These are phyloP conservation scores for Plagiodera versicolora DNA, from an alignment of 2,888 invertebrate species.

Conservation along the genomic window DNA sequence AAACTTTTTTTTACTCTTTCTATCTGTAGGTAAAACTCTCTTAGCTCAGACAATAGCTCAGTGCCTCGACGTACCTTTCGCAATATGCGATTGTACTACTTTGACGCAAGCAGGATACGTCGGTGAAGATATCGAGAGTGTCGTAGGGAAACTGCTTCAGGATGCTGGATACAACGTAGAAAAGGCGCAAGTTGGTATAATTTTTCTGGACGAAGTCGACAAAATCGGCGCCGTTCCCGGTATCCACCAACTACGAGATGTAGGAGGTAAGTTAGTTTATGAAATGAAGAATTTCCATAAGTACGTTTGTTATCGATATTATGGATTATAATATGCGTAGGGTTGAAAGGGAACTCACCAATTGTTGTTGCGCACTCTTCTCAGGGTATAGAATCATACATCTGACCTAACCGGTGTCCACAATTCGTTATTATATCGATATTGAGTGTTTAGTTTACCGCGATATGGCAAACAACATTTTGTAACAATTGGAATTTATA, in stretches of 20 bases:
- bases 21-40: constrained; percentile 82
- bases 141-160: constrained; percentile 92
- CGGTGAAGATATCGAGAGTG: constrained; percentile 99
- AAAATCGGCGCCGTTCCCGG: constrained; percentile 98
- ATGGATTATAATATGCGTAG: too few relatives aligned
- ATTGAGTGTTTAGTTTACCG: too few relatives aligned
- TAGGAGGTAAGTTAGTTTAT: constrained; percentile 77
- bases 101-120: constrained; percentile 97
- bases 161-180: constrained; percentile 94
- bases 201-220: constrained; percentile 98
- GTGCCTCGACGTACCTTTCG: constrained; percentile 98
- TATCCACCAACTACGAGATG: constrained; percentile 89
- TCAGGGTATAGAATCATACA: too few relatives aligned
- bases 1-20: not conserved
- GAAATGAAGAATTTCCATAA: too few relatives aligned
- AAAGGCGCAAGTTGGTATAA: constrained; percentile 96
- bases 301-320: too few relatives aligned
- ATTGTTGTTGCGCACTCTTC: too few relatives aligned
- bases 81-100: constrained; percentile 97
- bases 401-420: too few relatives aligned
- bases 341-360: too few relatives aligned
- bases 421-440: too few relatives aligned
- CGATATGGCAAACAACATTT: too few relatives aligned
- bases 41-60: constrained; percentile 97
- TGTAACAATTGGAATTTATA: too few relatives aligned